A percentile compares a stretch with the other conserved stretches of the same genome.
Evolutionary conservation across 1,140 invertebrate genomes (phyloP).

Genomic region (Thrips palmi): DNA sequence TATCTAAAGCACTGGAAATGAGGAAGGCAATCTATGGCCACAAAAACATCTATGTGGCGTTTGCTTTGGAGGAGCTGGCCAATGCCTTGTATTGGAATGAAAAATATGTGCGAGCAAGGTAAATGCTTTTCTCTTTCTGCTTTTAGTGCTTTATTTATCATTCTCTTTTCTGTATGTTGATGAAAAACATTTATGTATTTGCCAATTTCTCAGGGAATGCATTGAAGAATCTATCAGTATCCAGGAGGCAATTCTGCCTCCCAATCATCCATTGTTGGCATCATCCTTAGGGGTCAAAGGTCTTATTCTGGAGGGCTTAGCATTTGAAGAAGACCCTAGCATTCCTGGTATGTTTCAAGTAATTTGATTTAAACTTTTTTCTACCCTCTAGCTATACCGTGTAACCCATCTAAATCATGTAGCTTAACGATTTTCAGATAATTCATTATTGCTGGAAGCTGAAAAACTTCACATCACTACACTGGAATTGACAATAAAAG

Average conservation of each 20-base stretch:
- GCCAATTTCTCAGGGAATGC: constrained; percentile 36
- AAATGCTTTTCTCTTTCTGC: constrained; percentile 9
- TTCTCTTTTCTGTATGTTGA: neutral
- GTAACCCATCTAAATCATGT: neutral
- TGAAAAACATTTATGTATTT: neutral
- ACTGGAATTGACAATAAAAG: constrained; percentile 48
- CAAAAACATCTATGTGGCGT: constrained; percentile 68
- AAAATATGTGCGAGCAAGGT: constrained; percentile 58
- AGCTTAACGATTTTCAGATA: constrained; percentile 20
- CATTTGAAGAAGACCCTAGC: constrained; percentile 72
- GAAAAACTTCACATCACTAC: constrained; percentile 67
- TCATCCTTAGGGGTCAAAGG: constrained; percentile 82
- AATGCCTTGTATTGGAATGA: constrained; percentile 82
- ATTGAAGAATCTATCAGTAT: constrained; percentile 66
- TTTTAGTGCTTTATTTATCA: no score
- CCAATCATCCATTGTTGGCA: constrained; percentile 65
- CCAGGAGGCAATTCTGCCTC: constrained; percentile 55
- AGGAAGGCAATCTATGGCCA: constrained; percentile 61
- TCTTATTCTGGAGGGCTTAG: constrained; percentile 81
- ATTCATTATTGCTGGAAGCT: constrained; percentile 46
- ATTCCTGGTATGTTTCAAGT: no score
- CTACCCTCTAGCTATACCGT: neutral
- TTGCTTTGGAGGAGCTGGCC: constrained; percentile 74
- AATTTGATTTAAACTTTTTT: no score
- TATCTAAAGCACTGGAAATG: constrained; percentile 41